phyloP scores from a whole-genome alignment of 2,113 vertebrate genomes.

The Hipposideros armiger region DNA sequence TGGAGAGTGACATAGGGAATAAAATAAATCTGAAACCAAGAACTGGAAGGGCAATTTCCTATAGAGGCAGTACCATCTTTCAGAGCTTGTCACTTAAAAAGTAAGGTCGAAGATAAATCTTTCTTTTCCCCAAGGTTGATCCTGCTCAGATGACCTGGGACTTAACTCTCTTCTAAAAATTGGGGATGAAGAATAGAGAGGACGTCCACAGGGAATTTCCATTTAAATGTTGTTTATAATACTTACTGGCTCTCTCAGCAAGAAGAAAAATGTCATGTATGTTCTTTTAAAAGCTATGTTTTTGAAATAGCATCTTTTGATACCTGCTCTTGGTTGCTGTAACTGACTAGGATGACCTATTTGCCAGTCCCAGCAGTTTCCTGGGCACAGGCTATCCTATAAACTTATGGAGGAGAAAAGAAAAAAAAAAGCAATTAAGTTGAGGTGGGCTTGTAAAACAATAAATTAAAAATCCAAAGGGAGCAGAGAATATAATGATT shows the following conservation, averaged over 20 bases:
- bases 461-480: conserved; percentile 67
- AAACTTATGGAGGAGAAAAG: neutral
- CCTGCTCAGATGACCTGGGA: neutral
- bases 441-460: conserved; percentile 59
- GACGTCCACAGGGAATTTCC: neutral
- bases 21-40: conserved; percentile 41
- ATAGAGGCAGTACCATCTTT: neutral
- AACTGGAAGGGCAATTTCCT: neutral
- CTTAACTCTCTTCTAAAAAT: conserved; percentile 38
- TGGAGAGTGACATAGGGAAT: neutral
- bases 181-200: neutral
- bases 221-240: conserved; percentile 42
- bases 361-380: neutral
- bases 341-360: neutral
- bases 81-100: neutral
- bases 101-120: neutral
- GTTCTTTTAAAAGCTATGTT: conserved; percentile 55
- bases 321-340: neutral
- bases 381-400: neutral
- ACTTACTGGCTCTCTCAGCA: conserved; percentile 18
- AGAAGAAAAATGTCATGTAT: conserved; percentile 37
- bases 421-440: conserved; percentile 51
- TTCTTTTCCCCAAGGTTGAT: neutral
- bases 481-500: conserved; percentile 61
- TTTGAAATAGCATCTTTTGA: conserved; percentile 53